These are phyloP conservation scores for Chauna torquata DNA, from an alignment of 2,113 vertebrate species.

Conservation along the genomic window DNA sequence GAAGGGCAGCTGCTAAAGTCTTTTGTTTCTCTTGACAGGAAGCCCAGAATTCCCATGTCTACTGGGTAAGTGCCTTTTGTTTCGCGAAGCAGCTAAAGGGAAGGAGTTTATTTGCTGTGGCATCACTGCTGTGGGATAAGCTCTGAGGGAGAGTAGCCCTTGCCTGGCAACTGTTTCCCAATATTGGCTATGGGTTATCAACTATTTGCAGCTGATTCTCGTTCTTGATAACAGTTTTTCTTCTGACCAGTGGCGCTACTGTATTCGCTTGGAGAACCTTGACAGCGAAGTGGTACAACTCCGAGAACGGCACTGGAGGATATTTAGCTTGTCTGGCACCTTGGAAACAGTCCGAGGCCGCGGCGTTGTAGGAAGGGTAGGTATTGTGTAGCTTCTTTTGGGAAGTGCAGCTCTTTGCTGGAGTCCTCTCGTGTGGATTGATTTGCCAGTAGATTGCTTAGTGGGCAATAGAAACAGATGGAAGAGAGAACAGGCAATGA, in stretches of 20 bases:
- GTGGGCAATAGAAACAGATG: not conserved
- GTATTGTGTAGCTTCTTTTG: not conserved
- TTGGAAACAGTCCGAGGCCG: constrained; percentile 95
- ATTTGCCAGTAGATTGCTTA: not conserved
- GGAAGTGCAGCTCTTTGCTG: not conserved
- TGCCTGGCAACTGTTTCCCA: not conserved
- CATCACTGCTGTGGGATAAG: not conserved
- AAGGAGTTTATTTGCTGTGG: not conserved
- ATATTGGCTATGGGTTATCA: not conserved
- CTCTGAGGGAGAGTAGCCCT: not conserved
- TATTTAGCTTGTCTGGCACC: constrained; percentile 96
- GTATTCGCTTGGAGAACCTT: constrained; percentile 96
- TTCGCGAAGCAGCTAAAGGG: not conserved
- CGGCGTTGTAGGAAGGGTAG: constrained; percentile 93
- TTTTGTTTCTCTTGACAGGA: constrained; percentile 82
- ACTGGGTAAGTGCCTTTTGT: constrained; percentile 89
- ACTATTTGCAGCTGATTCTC: not conserved
- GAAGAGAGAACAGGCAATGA: not conserved
- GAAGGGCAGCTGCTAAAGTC: constrained; percentile 40
- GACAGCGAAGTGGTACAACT: constrained; percentile 95
- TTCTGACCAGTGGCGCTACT: constrained; percentile 90
- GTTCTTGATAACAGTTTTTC: not conserved
- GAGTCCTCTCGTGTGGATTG: not conserved
- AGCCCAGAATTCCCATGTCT: constrained; percentile 97
- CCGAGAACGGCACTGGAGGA: constrained; percentile 95